A percentile compares a stretch with the other conserved stretches of the same genome.
phyloP scores from a whole-genome alignment of 2,113 vertebrate genomes.

The Callorhinus ursinus region DNA sequence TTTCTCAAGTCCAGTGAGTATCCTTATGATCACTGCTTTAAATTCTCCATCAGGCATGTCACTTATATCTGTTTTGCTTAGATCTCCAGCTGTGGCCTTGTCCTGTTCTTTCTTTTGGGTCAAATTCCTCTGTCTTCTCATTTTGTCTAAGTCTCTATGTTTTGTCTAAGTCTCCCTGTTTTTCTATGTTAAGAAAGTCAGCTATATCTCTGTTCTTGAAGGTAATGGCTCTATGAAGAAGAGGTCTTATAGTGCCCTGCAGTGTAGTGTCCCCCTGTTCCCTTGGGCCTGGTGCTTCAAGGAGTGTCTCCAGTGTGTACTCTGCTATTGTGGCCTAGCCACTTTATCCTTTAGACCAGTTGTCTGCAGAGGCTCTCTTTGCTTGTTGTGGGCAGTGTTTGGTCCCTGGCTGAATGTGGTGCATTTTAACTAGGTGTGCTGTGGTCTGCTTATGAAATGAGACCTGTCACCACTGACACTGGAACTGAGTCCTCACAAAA shows the following conservation, averaged over 20 bases:
- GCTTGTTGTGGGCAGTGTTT: not conserved
- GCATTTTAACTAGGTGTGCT: not conserved
- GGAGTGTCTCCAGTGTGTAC: not conserved
- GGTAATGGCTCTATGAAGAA: not conserved
- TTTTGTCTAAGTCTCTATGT: not conserved
- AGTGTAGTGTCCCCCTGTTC: not conserved
- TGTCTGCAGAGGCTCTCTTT: not conserved
- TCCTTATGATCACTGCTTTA: not conserved
- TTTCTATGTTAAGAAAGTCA: not conserved
- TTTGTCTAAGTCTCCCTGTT: not conserved
- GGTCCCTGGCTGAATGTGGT: not conserved
- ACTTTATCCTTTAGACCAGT: not conserved
- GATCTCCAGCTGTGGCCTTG: not conserved
- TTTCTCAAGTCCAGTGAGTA: not conserved
- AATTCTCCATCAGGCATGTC: not conserved
- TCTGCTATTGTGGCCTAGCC: not conserved
- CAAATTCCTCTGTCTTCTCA: not conserved
- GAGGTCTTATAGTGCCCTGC: not conserved
- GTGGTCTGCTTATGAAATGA: not conserved
- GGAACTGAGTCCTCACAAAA: not conserved
- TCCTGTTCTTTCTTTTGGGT: not conserved
- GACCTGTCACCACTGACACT: not conserved
- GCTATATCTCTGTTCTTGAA: not conserved
- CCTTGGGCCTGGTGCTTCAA: not conserved
- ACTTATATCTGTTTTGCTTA: not conserved